A percentile compares a stretch with the other conserved stretches of the same genome.
Evolutionary conservation across 1,140 invertebrate genomes (phyloP).

Genomic region (Planococcus citri): DNA sequence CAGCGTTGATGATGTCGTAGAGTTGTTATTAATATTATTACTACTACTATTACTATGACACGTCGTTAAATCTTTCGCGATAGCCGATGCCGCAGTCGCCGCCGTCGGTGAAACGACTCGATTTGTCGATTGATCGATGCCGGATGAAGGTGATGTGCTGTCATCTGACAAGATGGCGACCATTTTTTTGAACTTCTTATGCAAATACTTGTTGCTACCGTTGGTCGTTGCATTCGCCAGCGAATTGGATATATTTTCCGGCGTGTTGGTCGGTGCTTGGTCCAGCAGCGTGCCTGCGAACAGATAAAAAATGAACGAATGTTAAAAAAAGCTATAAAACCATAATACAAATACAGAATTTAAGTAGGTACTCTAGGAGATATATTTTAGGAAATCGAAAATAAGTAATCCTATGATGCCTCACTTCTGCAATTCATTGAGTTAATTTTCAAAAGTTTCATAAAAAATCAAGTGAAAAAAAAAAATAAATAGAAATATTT

Average conservation of each 20-base stretch:
- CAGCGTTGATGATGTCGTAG: too few species aligned
- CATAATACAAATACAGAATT: not conserved
- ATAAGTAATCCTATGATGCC: too few species aligned
- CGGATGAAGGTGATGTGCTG: not conserved
- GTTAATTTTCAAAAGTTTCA: too few species aligned
- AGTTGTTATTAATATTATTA: too few species aligned
- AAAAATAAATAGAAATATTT: too few species aligned
- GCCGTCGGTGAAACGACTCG: not conserved
- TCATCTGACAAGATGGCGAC: not conserved
- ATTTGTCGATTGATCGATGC: not conserved
- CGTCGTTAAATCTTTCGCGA: not conserved
- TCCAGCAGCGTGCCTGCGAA: not conserved
- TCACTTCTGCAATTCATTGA: too few species aligned
- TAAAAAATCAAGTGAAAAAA: too few species aligned
- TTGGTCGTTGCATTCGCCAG: not conserved
- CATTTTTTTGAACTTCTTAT: constrained; percentile 13
- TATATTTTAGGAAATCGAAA: too few species aligned
- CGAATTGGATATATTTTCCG: not conserved
- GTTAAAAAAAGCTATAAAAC: not conserved
- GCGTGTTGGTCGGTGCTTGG: not conserved
- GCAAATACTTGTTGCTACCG: constrained; percentile 11
- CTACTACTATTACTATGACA: too few species aligned
- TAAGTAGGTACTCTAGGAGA: too few species aligned
- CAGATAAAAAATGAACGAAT: too few species aligned
- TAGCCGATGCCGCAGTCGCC: not conserved